Conservation (phyloP, 2,113 vertebrate genomes). For the Pygoscelis antarcticus region DNA sequence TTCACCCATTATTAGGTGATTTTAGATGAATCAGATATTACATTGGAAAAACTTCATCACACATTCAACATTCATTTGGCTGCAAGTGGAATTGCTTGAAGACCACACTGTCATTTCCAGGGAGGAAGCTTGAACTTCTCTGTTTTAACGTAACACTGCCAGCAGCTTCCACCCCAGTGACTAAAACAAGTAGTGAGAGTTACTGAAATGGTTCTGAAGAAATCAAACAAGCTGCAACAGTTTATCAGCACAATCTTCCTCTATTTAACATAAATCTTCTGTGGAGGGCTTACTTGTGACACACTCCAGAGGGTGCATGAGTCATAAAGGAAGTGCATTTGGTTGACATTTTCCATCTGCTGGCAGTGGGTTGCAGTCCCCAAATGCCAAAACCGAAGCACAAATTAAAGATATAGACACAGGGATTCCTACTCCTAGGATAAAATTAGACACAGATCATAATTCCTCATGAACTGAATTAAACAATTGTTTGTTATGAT, state of each 20-base stretch:
- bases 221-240: neutral
- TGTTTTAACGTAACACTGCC: fast-evolving
- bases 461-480: neutral
- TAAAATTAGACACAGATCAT: neutral
- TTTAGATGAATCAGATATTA: neutral
- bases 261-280: neutral
- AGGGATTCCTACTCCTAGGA: neutral
- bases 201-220: neutral
- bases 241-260: neutral
- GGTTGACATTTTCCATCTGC: constrained; percentile 4
- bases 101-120: neutral
- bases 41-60: neutral
- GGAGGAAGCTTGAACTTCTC: neutral
- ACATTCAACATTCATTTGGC: neutral
- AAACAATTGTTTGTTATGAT: neutral
- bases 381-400: neutral
- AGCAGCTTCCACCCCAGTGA: neutral
- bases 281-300: neutral
- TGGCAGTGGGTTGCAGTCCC: neutral
- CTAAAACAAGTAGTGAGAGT: neutral
- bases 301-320: neutral
- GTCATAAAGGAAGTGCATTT: neutral
- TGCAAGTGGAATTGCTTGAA: neutral
- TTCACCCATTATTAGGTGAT: neutral
- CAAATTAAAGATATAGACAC: neutral